Percentiles rank a stretch among this genome's conserved stretches.
phyloP scores from a whole-genome alignment of 2,113 vertebrate genomes.

The Aix galericulata region DNA sequence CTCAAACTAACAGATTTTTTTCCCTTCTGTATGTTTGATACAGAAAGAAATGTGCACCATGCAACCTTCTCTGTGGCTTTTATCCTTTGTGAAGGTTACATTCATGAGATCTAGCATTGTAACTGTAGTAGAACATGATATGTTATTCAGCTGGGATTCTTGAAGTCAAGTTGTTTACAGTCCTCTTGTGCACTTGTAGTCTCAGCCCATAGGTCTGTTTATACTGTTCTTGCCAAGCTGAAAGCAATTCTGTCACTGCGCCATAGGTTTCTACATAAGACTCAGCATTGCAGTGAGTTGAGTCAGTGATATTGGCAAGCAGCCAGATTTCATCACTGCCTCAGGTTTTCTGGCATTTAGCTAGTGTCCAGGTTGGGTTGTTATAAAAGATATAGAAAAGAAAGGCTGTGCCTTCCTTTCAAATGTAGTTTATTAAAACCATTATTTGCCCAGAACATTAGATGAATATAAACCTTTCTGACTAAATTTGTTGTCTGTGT shows the following conservation, averaged over 20 bases:
- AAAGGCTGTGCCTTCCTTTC: conserved; percentile 3
- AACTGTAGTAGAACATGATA: not conserved
- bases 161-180: conserved; percentile 56
- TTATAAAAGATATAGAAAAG: not conserved
- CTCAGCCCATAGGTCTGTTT: conserved; percentile 48
- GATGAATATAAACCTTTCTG: not conserved
- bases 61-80: not conserved
- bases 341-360: conserved; percentile 51
- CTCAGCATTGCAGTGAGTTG: not conserved
- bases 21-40: not conserved
- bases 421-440: not conserved
- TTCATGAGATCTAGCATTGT: not conserved
- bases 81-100: conserved; percentile 42
- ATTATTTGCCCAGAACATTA: not conserved
- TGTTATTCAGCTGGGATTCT: conserved; percentile 40
- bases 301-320: not conserved
- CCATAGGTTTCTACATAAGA: conserved; percentile 7
- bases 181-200: conserved; percentile 8
- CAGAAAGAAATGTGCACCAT: not conserved
- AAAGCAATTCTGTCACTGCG: not conserved
- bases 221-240: conserved; percentile 32
- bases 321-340: conserved; percentile 23
- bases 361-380: conserved; percentile 28
- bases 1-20: not conserved
- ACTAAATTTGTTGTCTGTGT: not conserved